Evolutionary conservation across 1,140 invertebrate genomes (phyloP).

Genomic region (Hylaeus volcanicus): DNA sequence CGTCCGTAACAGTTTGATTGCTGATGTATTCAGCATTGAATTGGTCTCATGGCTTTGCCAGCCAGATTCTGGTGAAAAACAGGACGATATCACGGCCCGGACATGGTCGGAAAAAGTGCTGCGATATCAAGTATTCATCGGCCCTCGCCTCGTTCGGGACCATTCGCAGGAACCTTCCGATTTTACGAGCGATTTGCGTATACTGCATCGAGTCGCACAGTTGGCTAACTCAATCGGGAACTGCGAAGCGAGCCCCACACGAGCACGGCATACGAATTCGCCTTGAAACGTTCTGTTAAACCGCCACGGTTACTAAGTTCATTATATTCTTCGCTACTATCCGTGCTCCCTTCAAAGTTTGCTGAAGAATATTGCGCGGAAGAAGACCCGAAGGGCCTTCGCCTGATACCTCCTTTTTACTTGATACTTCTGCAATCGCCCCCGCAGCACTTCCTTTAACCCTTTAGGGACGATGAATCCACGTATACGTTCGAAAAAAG

Average conservation of each 20-base stretch:
- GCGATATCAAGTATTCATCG: constrained; percentile 44
- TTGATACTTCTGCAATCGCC: no score
- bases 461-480: no score
- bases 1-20: no score
- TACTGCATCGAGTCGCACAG: constrained; percentile 28
- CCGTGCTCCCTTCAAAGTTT: neutral
- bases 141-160: constrained; percentile 22
- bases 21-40: no score
- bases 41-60: no score
- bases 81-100: constrained; percentile 4
- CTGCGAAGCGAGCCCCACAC: constrained; percentile 30
- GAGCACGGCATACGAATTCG: constrained; percentile 45
- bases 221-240: constrained; percentile 51
- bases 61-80: neutral
- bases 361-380: neutral
- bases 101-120: constrained; percentile 10
- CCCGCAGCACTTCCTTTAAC: no score
- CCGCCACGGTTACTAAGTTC: neutral
- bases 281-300: constrained; percentile 27
- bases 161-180: constrained; percentile 28
- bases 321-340: neutral
- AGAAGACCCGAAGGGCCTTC: neutral
- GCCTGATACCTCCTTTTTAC: no score
- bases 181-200: constrained; percentile 57
- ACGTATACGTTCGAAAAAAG: no score